A percentile compares a stretch with the other conserved stretches of the same genome.
Evolutionary conservation across 1,140 invertebrate species (phyloP).

Genomic region (Zaprionus lachaisei): DNA sequence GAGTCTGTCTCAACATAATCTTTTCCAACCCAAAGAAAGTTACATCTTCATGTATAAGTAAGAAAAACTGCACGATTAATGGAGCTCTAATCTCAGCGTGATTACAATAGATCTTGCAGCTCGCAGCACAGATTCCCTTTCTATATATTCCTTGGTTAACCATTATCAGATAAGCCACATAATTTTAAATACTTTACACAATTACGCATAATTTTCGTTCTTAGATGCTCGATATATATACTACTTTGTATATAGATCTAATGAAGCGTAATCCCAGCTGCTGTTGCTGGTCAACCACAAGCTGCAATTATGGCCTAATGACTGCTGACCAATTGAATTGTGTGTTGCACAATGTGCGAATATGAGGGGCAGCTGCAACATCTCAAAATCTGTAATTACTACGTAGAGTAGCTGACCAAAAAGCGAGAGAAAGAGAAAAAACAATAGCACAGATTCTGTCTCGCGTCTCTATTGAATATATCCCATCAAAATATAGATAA

Average conservation of each 20-base stretch:
- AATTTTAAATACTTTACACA: neutral
- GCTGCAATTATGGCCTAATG: slow-evolving; percentile 35
- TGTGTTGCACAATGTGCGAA: slow-evolving; percentile 33
- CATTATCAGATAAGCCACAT: neutral
- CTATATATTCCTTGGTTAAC: neutral
- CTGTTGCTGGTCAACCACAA: slow-evolving; percentile 46
- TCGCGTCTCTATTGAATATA: slow-evolving; percentile 44
- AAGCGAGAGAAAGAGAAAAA: neutral
- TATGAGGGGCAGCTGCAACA: slow-evolving; percentile 8
- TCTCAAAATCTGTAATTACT: neutral
- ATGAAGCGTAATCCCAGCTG: slow-evolving; percentile 54
- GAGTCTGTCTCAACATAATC: too few relatives aligned
- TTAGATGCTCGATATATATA: neutral
- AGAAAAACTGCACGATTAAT: too few relatives aligned
- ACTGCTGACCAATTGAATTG: slow-evolving; percentile 38
- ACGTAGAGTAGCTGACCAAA: neutral
- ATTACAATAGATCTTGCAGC: too few relatives aligned
- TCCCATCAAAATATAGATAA: slow-evolving; percentile 60
- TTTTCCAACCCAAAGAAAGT: too few relatives aligned
- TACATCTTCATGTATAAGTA: too few relatives aligned
- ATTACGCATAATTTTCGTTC: neutral
- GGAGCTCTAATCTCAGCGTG: too few relatives aligned
- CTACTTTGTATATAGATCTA: slow-evolving; percentile 2
- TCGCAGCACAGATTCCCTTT: too few relatives aligned
- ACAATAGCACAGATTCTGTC: neutral